Evolutionary conservation across 2,888 invertebrate species (phyloP).

Genomic region (Azorinus chamasolen): DNA sequence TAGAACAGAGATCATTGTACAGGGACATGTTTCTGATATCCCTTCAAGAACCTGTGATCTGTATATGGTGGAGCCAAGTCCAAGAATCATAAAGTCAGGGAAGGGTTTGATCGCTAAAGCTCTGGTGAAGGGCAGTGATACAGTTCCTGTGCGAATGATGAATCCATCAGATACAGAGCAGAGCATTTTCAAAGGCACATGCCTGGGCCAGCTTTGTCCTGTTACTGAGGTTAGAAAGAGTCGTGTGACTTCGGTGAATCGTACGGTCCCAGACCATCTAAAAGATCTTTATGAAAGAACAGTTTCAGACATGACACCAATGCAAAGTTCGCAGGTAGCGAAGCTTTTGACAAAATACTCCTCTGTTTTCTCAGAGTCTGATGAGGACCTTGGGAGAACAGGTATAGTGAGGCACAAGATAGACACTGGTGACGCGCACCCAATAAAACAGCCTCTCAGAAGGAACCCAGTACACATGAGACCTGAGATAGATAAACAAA

Average conservation of each 20-base stretch:
- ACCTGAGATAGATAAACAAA: slow-evolving; percentile 34
- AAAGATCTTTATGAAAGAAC: slow-evolving; percentile 1
- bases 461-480: slow-evolving; percentile 37
- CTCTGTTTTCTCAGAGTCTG: too few relatives aligned
- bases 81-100: neutral
- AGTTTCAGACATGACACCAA: neutral
- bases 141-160: slow-evolving; percentile 1
- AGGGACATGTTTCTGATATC: neutral
- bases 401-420: too few relatives aligned
- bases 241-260: neutral
- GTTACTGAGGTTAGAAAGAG: neutral
- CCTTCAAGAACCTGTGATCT: too few relatives aligned
- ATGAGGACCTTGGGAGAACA: too few relatives aligned
- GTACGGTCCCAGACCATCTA: slow-evolving; percentile 2
- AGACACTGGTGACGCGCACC: too few relatives aligned
- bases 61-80: neutral
- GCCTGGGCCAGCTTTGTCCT: neutral
- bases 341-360: slow-evolving; percentile 3
- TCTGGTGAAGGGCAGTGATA: neutral
- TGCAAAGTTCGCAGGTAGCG: neutral
- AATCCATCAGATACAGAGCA: neutral
- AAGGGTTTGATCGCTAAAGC: neutral
- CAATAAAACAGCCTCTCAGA: slow-evolving; percentile 34
- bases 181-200: neutral
- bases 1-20: neutral